phyloP scores from a whole-genome alignment of 2,888 invertebrate genomes.

The Rutpela maculata region DNA sequence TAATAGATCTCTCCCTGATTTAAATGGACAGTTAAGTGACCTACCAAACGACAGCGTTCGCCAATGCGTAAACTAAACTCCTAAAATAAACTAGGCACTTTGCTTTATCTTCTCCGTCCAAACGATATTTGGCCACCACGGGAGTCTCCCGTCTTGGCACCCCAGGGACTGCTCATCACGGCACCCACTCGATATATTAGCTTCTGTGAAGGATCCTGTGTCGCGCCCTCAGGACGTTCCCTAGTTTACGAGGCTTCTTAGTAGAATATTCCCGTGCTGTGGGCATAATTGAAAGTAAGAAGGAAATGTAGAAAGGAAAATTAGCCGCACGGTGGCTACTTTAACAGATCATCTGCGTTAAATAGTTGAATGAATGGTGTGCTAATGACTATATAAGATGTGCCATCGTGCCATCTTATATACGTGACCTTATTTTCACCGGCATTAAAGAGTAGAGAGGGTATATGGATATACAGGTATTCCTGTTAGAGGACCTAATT shows the following conservation, averaged over 20 bases:
- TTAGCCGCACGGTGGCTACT: background rate
- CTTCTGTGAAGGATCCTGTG: background rate
- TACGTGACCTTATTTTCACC: no score
- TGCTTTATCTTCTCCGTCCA: background rate
- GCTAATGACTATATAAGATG: background rate
- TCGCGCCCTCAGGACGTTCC: background rate
- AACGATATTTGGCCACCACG: background rate
- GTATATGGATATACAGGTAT: no score
- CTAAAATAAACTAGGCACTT: background rate
- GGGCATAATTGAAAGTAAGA: background rate
- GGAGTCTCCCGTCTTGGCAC: background rate
- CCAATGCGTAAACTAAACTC: slow-evolving; percentile 2
- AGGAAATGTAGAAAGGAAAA: slow-evolving; percentile 1
- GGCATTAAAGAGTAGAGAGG: no score
- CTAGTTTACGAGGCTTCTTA: slow-evolving; percentile 4
- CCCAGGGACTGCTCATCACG: slow-evolving; percentile 1
- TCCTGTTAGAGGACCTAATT: no score
- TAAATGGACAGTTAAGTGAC: background rate
- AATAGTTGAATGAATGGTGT: background rate
- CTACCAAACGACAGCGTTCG: background rate
- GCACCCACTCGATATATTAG: slow-evolving; percentile 4
- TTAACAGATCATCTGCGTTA: background rate
- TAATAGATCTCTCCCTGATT: background rate
- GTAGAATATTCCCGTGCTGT: background rate
- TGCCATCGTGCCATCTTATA: no score